Conservation (phyloP, 2,888 invertebrate species). For the Nomada ferruginata region DNA sequence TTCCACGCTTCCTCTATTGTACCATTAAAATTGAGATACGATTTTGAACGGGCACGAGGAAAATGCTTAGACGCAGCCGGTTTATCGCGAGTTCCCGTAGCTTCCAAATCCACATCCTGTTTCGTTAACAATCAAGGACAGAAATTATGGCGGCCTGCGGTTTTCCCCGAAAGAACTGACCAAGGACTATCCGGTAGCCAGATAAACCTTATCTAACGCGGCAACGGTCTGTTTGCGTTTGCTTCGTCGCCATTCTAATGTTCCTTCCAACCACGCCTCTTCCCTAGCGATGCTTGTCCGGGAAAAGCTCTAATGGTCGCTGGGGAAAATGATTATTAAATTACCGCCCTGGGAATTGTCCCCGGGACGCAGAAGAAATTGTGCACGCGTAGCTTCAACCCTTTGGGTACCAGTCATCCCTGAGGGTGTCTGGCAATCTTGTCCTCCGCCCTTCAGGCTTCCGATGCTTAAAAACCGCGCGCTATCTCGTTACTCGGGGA, state of each 20-base stretch:
- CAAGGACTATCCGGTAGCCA: constrained; percentile 39
- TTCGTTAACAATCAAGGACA: constrained; percentile 27
- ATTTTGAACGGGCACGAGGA: too few species aligned
- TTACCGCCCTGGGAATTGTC: background rate
- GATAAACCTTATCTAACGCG: constrained; percentile 52
- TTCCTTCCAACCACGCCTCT: constrained; percentile 30
- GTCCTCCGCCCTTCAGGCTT: background rate
- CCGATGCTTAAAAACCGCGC: background rate
- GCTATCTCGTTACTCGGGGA: constrained; percentile 11
- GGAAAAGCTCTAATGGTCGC: background rate
- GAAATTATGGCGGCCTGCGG: constrained; percentile 5
- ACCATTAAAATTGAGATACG: too few species aligned
- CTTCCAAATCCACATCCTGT: constrained; percentile 35
- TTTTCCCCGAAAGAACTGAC: constrained; percentile 46
- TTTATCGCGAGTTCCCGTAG: constrained; percentile 9
- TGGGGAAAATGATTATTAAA: background rate
- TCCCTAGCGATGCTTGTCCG: background rate
- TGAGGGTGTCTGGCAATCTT: background rate
- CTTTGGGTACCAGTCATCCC: background rate
- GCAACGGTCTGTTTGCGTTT: constrained; percentile 31
- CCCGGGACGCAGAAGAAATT: background rate
- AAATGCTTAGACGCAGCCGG: background rate
- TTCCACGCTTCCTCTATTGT: background rate
- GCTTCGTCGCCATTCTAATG: constrained; percentile 16
- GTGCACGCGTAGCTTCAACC: background rate